A percentile compares a stretch with the other conserved stretches of the same genome.
Evolutionary conservation across 2,113 vertebrate genomes (phyloP).

Genomic region (Gambusia affinis): DNA sequence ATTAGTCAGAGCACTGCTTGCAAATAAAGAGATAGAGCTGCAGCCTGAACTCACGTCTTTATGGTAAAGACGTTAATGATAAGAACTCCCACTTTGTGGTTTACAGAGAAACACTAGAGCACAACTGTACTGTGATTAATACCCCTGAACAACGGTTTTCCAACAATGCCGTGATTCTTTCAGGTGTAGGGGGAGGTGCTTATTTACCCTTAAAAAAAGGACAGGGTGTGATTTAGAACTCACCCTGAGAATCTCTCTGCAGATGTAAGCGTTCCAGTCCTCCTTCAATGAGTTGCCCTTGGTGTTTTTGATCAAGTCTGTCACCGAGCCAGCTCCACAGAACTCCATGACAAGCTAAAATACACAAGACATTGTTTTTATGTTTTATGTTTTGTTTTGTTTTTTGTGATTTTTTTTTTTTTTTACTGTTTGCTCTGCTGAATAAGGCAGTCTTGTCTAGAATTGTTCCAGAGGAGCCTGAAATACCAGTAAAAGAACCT

Average conservation of each 20-base stretch:
- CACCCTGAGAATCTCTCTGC: conserved; percentile 95
- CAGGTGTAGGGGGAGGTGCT: neutral
- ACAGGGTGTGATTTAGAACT: neutral
- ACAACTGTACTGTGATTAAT: neutral
- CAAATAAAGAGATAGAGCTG: too few species aligned
- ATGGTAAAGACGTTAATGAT: neutral
- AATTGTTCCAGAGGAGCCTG: neutral
- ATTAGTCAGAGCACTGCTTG: too few species aligned
- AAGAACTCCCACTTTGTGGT: neutral
- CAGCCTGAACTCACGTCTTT: neutral
- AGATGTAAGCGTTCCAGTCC: conserved; percentile 96
- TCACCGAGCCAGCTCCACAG: conserved; percentile 89
- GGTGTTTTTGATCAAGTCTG: conserved; percentile 79
- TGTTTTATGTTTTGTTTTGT: too few species aligned
- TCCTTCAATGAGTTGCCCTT: conserved; percentile 78
- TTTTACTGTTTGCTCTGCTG: neutral
- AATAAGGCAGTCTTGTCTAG: neutral
- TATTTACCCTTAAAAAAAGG: neutral
- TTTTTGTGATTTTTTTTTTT: too few species aligned
- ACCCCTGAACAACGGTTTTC: neutral
- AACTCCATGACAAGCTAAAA: conserved; percentile 81
- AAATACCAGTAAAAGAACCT: neutral
- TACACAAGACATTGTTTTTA: neutral
- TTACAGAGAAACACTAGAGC: neutral
- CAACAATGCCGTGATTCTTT: neutral